Evolutionary conservation across 2,888 invertebrate genomes (phyloP), one percentile per base, ranked within the genome.

Genomic region (Nebria brevicollis): DNA sequence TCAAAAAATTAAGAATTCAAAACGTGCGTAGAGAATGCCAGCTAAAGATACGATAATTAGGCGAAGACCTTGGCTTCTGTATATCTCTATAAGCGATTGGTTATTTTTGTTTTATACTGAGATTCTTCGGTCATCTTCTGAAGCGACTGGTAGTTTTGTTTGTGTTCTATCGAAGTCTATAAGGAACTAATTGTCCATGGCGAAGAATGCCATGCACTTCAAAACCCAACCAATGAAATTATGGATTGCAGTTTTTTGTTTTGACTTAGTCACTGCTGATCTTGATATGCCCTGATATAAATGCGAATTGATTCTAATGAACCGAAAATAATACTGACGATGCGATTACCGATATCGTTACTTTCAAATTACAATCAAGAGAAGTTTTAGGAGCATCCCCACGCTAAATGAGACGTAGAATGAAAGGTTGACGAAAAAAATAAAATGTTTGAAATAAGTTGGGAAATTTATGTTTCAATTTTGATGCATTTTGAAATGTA

Each of bases 1-100:
- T 42, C 13, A 75, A 75, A 75, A 75, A 75, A 75, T 75, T 25
- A 75, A 75, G 75, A 75, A 75, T 75, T 64, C 75, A 75, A 75
- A 75, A 75, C 54, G 64, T 42, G 54, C 64, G 75, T 43, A 75
- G 64, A 75, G 75, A 75, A 70, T 70, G 25, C 70, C 70, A 34
- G 6, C 26, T 25, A 34, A 70, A 70, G 34, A 25, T 11, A 26
- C 75, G 75, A 64, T 75, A 75, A 75, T 75, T 75, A 64, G 75
- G n/a, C n/a, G 26, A 7, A 64, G 15, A 6, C n/a, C 42, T 15
- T n/a, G 41, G 73, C 34, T 73, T 25, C 25, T 66, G 34, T 54
- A 70, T 70, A 70, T 70, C 70, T 70, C 13, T 70, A 70, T 70
- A 70, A 70, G 70, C 70, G 70, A 5, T 8, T 54, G 54, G 54